These are phyloP conservation scores for Drosophila austrosaltans DNA, from an alignment of 2,888 invertebrate genomes.

Conservation along the genomic window DNA sequence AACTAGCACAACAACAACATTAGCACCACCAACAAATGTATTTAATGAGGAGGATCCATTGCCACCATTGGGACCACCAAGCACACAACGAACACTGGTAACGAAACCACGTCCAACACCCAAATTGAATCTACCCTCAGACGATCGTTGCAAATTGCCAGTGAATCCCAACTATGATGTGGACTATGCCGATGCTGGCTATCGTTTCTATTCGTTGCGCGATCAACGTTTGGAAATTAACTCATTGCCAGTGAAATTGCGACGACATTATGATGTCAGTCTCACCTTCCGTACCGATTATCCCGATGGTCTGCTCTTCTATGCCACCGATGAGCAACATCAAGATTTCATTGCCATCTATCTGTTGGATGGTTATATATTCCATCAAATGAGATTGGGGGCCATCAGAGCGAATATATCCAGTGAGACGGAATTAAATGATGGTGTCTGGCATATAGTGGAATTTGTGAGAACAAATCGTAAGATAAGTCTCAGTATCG, in stretches of 20 bases:
- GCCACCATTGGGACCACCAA: slow-evolving; percentile 46
- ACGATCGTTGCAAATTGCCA: slow-evolving; percentile 80
- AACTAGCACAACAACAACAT: slow-evolving; percentile 59
- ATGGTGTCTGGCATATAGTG: slow-evolving; percentile 91
- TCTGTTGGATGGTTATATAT: slow-evolving; percentile 89
- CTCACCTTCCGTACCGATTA: slow-evolving; percentile 89
- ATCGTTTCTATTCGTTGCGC: slow-evolving; percentile 84
- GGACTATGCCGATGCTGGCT: slow-evolving; percentile 79
- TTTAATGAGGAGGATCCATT: slow-evolving; percentile 36
- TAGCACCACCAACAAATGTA: slow-evolving; percentile 40
- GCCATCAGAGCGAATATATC: slow-evolving; percentile 86
- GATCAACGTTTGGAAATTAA: slow-evolving; percentile 89
- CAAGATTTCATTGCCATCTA: slow-evolving; percentile 90
- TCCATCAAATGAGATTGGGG: slow-evolving; percentile 87
- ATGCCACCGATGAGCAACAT: slow-evolving; percentile 87
- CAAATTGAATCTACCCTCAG: slow-evolving; percentile 75
- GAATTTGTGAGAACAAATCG: slow-evolving; percentile 87
- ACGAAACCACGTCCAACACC: slow-evolving; percentile 44
- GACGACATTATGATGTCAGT: slow-evolving; percentile 88
- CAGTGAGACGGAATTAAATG: slow-evolving; percentile 87
- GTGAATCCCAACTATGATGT: slow-evolving; percentile 81
- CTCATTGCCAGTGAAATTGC: slow-evolving; percentile 86
- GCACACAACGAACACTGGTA: slow-evolving; percentile 39
- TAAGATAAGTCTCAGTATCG: slow-evolving; percentile 85
- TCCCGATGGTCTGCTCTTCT: slow-evolving; percentile 93